phyloP scores from a whole-genome alignment of 2,797 vertebrate genomes.

The Borostomias antarcticus region DNA sequence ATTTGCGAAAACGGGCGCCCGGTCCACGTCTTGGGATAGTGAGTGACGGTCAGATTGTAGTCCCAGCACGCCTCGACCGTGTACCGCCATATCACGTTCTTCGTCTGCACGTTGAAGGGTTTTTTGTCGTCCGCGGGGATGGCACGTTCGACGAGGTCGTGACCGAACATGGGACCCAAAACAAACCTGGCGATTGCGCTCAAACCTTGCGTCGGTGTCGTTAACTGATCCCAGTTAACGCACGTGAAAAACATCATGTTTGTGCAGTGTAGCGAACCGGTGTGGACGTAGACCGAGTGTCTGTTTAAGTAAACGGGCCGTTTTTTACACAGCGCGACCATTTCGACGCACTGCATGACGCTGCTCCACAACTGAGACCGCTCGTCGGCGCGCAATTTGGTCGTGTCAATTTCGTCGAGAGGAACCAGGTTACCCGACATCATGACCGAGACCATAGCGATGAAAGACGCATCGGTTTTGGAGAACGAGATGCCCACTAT shows the following conservation, averaged over 20 bases:
- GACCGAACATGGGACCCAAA: neutral
- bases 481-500: slow-evolving; percentile 7
- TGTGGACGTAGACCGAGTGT: slow-evolving; percentile 3
- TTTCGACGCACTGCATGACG: slow-evolving; percentile 6
- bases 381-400: neutral
- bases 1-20: neutral
- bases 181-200: neutral
- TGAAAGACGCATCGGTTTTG: neutral
- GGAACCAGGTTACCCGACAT: neutral
- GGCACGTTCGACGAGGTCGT: neutral
- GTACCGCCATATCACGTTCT: neutral
- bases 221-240: slow-evolving; percentile 6
- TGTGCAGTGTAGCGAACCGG: neutral
- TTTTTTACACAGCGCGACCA: slow-evolving; percentile 2
- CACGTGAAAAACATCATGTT: slow-evolving; percentile 7
- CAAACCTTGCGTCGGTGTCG: neutral
- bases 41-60: neutral
- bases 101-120: neutral
- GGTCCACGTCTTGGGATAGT: slow-evolving; percentile 1
- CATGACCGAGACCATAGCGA: slow-evolving; percentile 5
- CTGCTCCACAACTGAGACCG: neutral
- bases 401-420: neutral
- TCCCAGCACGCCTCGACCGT: slow-evolving; percentile 1
- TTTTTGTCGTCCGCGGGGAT: slow-evolving; percentile 5
- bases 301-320: slow-evolving; percentile 4